phyloP scores from a whole-genome alignment of 2,113 vertebrate genomes.

The Hippocampus comes region DNA sequence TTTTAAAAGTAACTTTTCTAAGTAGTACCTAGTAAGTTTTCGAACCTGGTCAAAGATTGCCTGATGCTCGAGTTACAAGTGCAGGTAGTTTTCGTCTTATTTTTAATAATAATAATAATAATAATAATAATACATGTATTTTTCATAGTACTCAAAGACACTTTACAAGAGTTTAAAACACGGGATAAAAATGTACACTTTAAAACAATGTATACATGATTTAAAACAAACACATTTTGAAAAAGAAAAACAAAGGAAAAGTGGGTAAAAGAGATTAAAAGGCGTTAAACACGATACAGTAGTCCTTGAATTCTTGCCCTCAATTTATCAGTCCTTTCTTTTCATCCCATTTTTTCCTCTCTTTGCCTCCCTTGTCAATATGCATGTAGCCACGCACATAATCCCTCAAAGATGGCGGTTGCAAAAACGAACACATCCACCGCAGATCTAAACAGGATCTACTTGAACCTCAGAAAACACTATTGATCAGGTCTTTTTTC shows the following conservation, averaged over 20 bases:
- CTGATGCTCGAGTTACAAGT: slow-evolving; percentile 34
- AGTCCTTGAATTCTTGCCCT: slow-evolving; percentile 37
- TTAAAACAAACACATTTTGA: too few species aligned
- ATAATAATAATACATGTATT: too few species aligned
- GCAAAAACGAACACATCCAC: slow-evolving; percentile 36
- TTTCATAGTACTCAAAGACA: too few species aligned
- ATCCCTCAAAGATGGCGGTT: slow-evolving; percentile 36
- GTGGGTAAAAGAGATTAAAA: too few species aligned
- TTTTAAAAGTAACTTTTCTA: too few species aligned
- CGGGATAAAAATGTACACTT: too few species aligned
- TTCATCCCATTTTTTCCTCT: slow-evolving; percentile 3
- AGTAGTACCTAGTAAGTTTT: slow-evolving; percentile 6
- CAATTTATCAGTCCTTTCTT: slow-evolving; percentile 28
- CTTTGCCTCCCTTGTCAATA: slow-evolving; percentile 11
- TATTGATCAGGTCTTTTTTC: slow-evolving; percentile 49
- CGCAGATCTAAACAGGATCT: slow-evolving; percentile 39
- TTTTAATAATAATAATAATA: background rate
- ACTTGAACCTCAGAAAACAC: slow-evolving; percentile 48
- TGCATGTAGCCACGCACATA: slow-evolving; percentile 19
- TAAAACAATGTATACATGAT: too few species aligned
- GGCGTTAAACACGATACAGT: slow-evolving; percentile 32
- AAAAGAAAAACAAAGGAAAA: too few species aligned
- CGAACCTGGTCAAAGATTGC: slow-evolving; percentile 19
- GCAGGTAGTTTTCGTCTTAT: slow-evolving; percentile 46
- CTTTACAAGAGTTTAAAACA: too few species aligned